Percentiles rank a stretch among this genome's conserved stretches.
These are phyloP conservation scores for Hypomesus transpacificus DNA, from an alignment of 2,113 vertebrate species.

Conservation along the genomic window DNA sequence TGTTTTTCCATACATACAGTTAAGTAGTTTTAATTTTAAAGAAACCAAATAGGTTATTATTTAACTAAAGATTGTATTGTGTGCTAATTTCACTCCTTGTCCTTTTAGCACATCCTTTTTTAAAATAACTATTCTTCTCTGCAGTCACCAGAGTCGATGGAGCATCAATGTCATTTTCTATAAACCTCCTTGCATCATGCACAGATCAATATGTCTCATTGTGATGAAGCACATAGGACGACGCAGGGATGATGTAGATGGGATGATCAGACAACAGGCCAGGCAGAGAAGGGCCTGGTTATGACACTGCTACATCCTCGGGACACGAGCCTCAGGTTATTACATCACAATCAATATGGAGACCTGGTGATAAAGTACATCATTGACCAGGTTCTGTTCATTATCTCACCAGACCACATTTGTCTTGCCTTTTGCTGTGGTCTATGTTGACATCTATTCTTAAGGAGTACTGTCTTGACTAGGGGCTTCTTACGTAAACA, in stretches of 20 bases:
- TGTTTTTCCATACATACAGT: neutral
- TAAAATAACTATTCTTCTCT: neutral
- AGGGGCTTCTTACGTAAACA: no score
- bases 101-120: neutral
- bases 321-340: constrained; percentile 15
- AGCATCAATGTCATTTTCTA: neutral
- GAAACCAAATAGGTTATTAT: constrained; percentile 42
- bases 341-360: constrained; percentile 39
- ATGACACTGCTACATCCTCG: constrained; percentile 13
- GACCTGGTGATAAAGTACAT: constrained; percentile 26
- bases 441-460: no score
- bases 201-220: constrained; percentile 2
- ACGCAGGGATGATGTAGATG: constrained; percentile 10
- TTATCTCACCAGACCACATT: constrained; percentile 13
- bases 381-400: constrained; percentile 18
- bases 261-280: constrained; percentile 3
- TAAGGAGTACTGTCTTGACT: no score
- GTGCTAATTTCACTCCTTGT: neutral
- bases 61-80: no score
- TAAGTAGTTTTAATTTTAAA: constrained; percentile 15
- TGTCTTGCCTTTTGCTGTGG: neutral
- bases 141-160: constrained; percentile 3
- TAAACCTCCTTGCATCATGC: constrained; percentile 5
- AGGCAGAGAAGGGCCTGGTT: neutral
- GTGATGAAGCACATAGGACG: constrained; percentile 7